Base-by-base conservation (phyloP, 2,888 invertebrate genomes). In the Aleiodes testaceus region DNA sequence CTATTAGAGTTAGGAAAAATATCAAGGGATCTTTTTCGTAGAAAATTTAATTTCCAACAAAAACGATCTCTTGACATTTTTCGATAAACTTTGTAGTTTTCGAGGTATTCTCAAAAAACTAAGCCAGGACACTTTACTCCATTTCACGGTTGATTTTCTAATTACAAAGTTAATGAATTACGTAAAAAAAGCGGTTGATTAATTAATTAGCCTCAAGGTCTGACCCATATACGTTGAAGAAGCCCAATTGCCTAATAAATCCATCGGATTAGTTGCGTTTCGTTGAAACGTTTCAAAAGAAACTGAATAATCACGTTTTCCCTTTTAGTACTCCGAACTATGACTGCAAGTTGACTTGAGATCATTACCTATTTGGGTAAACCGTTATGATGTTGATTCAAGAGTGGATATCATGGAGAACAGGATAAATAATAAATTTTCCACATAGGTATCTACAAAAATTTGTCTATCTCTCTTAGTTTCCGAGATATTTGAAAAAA, bases 241-340 rank as follows among this genome's bases (percentile, higher is more conserved):
- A 36, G 30, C 55, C 55, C 55, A 55, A 59, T 59, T 59, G 59
- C 59, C 6, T 42, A 59, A 59, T 59, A 42, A 59, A 59, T 59
- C n/a, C 42, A 42, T 59, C 42, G n/a, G 18, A 59, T 59, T 59
- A 11, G 59, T 36, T 18, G 42, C 59, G 59, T 36, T 42, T 59
- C 59, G 59, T 59, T 59, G 30, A 26, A 55, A 55, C 5, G 3
- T 14, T 12, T 16, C 18, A 36, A 42, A 59, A 59, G 42, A 59
- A 36, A 16, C 59, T 42, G 59, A 59, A 42, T 59, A 59, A 59
- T 59, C 42, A 59, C 36, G 11, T 18, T 59, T 59, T 59, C 59
- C 59, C 59, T 59, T 59, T 59, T 59, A 59, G 36, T 59, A 14
- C 42, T 59, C n/a, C 36, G 59, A 59, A 59, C 59, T 59, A 59